Evolutionary conservation across 2,797 vertebrate genomes (phyloP), one percentile per base, ranked within the genome.

Genomic region (Amniataba percoides): DNA sequence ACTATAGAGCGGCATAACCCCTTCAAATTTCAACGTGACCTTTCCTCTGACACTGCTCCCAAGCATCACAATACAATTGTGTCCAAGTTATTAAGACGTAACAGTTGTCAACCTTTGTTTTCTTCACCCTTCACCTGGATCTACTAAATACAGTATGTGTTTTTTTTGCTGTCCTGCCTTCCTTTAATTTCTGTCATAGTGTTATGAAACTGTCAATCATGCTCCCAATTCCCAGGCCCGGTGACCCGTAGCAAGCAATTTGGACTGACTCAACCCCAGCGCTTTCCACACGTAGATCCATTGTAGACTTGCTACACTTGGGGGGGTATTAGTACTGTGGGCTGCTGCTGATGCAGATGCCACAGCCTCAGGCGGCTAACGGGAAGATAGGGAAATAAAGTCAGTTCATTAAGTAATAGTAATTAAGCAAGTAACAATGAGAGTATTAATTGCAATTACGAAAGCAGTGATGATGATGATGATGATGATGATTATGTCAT

Each of bases 221-320:
- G 76, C 52, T 74, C 45, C 55, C 67, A 74, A 60, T 83, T 70
- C 62, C 62, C 60, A 59, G 39, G 53, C 14, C 48, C 58, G 23
- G 12, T 87, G 79, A 78, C 70, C 82, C 64, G 19, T 52, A 68
- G 48, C 66, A 74, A 70, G 79, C 76, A 82, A 77, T 87, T 76
- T 83, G 21, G 49, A 76, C 48, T 71, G 71, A 79, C 51, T 87
- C 66, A 55, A 53, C 55, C 27, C 53, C 67, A 46, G 60, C 63
- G 71, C 74, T 82, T 82, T 15, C 62, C 70, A 72, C 68, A 80
- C 74, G 81, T 66, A 57, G 55, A 73, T 85, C 67, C 57, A 70
- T 55, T 65, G 61, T 67, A 48, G 57, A 78, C 58, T 81, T 64
- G 49, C 23, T 52, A 60, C 43, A 60, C 68, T 75, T 23, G 43